Percentiles rank a stretch among this genome's conserved stretches.
Conservation (phyloP, 2,888 invertebrate genomes). For the Capitulum mitella region DNA sequence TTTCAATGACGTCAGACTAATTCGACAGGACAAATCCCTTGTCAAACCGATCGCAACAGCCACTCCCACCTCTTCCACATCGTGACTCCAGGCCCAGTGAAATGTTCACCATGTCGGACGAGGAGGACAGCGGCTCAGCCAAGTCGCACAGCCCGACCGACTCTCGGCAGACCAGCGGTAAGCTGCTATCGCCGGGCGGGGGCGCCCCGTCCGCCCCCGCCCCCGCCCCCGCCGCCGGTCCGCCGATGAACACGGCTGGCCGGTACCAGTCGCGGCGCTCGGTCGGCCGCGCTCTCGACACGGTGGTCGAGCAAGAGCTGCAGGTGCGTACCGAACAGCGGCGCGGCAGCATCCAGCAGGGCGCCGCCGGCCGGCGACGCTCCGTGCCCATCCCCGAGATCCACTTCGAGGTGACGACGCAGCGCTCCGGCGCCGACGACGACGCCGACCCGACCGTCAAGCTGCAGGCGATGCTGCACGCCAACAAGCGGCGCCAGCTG, state of each 20-base stretch:
- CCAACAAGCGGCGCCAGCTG: background rate
- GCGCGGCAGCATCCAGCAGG: background rate
- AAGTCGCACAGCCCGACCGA: too few relatives aligned
- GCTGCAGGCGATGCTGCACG: background rate
- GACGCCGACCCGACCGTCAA: background rate
- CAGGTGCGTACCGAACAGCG: background rate
- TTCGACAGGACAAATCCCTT: too few relatives aligned
- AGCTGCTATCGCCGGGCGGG: conserved; percentile 38
- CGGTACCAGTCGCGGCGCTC: conserved; percentile 13
- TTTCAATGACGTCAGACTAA: too few relatives aligned
- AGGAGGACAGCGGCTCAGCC: too few relatives aligned
- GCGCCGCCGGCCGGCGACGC: background rate
- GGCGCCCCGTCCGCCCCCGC: conserved; percentile 25
- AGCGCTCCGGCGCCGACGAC: background rate
- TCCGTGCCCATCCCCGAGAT: background rate
- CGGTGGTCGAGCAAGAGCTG: background rate
- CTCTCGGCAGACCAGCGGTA: too few relatives aligned
- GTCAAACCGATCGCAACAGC: too few relatives aligned
- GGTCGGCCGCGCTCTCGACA: background rate
- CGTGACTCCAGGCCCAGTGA: too few relatives aligned
- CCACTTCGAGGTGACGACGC: conserved; percentile 5
- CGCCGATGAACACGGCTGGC: conserved; percentile 19
- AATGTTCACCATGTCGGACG: background rate
- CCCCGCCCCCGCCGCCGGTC: background rate
- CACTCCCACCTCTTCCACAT: too few relatives aligned